Evolutionary conservation across 1,140 invertebrate species (phyloP).

Genomic region (Triops longicaudatus): DNA sequence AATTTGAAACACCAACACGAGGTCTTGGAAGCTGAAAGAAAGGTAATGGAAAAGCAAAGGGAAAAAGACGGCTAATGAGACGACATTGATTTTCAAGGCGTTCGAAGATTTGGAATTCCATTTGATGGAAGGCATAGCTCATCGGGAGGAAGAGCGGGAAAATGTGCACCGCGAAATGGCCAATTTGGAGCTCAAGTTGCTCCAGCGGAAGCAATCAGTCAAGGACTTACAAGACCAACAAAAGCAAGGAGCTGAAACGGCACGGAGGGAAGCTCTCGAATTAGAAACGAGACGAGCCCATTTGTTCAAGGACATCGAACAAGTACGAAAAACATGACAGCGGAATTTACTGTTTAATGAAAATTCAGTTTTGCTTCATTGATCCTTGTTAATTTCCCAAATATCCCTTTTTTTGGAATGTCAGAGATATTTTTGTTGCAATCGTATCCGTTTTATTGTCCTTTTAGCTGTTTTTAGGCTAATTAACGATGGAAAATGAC

Average conservation of each 20-base stretch:
- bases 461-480: background rate
- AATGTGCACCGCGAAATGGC: conserved; percentile 67
- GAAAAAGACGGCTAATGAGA: background rate
- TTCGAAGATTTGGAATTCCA: conserved; percentile 91
- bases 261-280: conserved; percentile 52
- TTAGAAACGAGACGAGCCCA: conserved; percentile 47
- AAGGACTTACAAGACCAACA: conserved; percentile 57
- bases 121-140: conserved; percentile 81
- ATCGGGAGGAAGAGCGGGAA: conserved; percentile 60
- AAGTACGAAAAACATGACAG: conserved; percentile 38
- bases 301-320: conserved; percentile 52
- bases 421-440: background rate
- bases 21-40: conserved; percentile 46
- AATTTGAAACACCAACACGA: conserved; percentile 49
- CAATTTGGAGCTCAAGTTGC: conserved; percentile 54
- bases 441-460: background rate
- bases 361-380: background rate
- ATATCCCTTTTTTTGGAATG: background rate
- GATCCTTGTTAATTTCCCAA: background rate
- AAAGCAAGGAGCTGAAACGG: conserved; percentile 49
- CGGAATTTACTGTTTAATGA: no score
- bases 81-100: conserved; percentile 42
- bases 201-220: conserved; percentile 52
- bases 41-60: conserved; percentile 35
- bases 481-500: background rate